Conservation (phyloP, 2,797 vertebrate genomes). For the Falco biarmicus region DNA sequence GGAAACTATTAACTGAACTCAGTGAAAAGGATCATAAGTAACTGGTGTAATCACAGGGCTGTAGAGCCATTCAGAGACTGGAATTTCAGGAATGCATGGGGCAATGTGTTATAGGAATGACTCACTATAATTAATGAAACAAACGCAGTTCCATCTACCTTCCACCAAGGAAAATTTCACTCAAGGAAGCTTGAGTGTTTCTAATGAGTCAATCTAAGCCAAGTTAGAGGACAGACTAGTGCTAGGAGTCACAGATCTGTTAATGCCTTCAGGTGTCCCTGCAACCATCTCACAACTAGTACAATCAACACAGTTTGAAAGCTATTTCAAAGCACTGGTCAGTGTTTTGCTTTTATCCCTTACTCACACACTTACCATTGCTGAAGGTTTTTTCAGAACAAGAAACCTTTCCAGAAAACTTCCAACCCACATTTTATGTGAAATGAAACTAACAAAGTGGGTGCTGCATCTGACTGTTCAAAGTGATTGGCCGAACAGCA, state of each 20-base stretch:
- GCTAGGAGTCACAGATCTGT: neutral
- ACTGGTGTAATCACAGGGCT: neutral
- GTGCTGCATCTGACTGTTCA: neutral
- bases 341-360: neutral
- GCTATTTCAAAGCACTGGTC: neutral
- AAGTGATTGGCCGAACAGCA: neutral
- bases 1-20: neutral
- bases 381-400: neutral
- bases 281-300: neutral
- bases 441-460: neutral
- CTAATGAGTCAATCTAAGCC: neutral
- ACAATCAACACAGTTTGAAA: neutral
- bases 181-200: neutral
- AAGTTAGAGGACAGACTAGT: neutral
- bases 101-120: neutral
- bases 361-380: neutral
- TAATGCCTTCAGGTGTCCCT: neutral
- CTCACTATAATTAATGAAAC: conserved; percentile 17
- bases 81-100: conserved; percentile 55
- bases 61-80: neutral
- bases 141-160: neutral
- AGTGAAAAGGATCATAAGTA: neutral
- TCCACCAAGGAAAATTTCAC: neutral
- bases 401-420: neutral
- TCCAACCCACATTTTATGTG: neutral